Evolutionary conservation across 2,888 invertebrate genomes (phyloP), one percentile per base, ranked within the genome.

Genomic region (Barypeithes pellucidus): DNA sequence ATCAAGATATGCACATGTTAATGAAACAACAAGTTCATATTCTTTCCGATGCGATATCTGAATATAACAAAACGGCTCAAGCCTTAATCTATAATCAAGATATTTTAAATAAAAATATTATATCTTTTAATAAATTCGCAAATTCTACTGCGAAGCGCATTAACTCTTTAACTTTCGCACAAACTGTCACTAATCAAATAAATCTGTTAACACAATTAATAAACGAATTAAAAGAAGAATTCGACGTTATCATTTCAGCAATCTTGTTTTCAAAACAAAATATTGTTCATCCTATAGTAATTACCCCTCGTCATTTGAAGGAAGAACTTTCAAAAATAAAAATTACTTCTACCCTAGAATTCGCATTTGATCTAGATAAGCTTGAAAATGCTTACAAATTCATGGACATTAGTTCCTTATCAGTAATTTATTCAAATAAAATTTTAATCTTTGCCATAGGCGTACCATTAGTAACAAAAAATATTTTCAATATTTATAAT

Each of bases 21-120:
- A 72, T 79, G 70, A 76, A 79, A 75, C 75, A 78, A 74, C 78
- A 79, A 71, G 68, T 79, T 20, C 69, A 54, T 18, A 36, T 59
- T n/a, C 14, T 79, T 16, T 77, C 79, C 1, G 73, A 76, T 5
- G 73, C 78, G 2, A 78, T 80, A 18, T n/a, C 41, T 11, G 75
- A 77, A 59, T 78, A 78, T 70, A 79, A 78, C 67, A 43, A 69
- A 22, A 77, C 79, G 1, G 60, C 77, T 8, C 29, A 18, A 66
- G 50, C 67, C 7, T 63, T 78, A 16, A 72, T 69, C 45, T n/a
- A 24, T 18, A 79, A 80, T 39, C 74, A 79, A 66, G 33, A 74
- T 18, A 76, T 68, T 47, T 54, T 75, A 36, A n/a, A n/a, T n/a
- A n/a, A n/a, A n/a, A n/a, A n/a, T n/a, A n/a, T n/a, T n/a, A n/a